Conservation (phyloP, 2,113 vertebrate genomes). For the Spilogale gracilis region DNA sequence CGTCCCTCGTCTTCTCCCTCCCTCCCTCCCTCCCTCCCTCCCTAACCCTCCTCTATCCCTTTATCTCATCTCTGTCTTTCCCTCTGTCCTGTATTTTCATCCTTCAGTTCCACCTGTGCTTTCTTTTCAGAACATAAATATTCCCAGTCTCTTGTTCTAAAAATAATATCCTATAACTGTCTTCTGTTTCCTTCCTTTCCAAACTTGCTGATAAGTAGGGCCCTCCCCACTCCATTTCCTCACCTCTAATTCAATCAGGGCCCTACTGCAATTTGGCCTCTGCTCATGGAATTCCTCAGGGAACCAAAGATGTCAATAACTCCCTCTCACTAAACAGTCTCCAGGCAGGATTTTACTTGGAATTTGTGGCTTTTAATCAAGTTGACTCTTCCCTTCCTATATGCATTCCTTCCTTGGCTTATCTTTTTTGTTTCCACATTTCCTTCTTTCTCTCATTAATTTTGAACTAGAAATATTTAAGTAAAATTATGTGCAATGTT, state of each 20-base stretch:
- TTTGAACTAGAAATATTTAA: conserved; percentile 35
- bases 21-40: accelerated
- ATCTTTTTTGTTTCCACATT: background rate
- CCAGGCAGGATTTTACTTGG: background rate
- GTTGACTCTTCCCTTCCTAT: background rate
- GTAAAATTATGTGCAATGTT: background rate
- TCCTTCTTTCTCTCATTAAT: background rate
- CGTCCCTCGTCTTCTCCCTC: background rate
- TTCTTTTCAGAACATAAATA: background rate
- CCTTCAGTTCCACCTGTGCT: background rate
- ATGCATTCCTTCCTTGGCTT: background rate
- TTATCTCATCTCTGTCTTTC: background rate
- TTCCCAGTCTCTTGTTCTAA: background rate
- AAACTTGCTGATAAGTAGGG: background rate
- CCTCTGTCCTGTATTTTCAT: background rate
- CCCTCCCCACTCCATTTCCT: background rate
- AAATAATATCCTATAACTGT: background rate
- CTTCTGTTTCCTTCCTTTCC: background rate
- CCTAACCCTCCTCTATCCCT: background rate
- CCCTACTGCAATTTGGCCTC: background rate
- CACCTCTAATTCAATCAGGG: background rate
- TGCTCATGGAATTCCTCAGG: background rate
- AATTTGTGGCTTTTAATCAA: background rate
- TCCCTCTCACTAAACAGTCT: background rate
- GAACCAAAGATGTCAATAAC: background rate